phyloP scores from a whole-genome alignment of 1,140 invertebrate genomes.

The Plodia interpunctella region DNA sequence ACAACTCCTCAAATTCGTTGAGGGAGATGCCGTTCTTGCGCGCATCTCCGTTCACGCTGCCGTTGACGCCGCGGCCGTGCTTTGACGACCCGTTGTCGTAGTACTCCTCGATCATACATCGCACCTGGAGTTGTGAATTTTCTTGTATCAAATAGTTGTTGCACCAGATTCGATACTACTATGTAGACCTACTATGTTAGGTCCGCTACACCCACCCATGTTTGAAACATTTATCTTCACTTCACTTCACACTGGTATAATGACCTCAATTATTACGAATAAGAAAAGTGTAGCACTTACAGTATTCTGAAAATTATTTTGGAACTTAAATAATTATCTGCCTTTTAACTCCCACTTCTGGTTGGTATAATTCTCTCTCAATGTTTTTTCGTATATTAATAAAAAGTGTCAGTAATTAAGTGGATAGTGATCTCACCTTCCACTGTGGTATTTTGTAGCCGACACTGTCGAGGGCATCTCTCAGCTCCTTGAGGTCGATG shows the following conservation, averaged over 20 bases:
- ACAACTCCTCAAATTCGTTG: constrained; percentile 94
- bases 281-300: too few species aligned
- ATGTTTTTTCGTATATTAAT: not conserved
- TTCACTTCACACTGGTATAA: too few species aligned
- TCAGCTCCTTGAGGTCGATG: constrained; percentile 93
- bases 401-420: not conserved
- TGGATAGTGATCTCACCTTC: constrained; percentile 73
- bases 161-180: too few species aligned
- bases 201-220: too few species aligned
- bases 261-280: too few species aligned
- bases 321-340: too few species aligned
- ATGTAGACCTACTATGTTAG: too few species aligned
- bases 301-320: too few species aligned
- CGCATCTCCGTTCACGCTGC: constrained; percentile 75
- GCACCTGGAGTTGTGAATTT: constrained; percentile 77
- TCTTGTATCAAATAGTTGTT: too few species aligned
- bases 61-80: constrained; percentile 58
- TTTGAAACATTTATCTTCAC: too few species aligned
- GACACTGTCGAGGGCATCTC: constrained; percentile 91
- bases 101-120: constrained; percentile 93
- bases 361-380: too few species aligned
- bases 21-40: constrained; percentile 85
- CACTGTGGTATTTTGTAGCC: constrained; percentile 96
- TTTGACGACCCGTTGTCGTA: constrained; percentile 79
- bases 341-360: too few species aligned